These are phyloP conservation scores for Oenanthe melanoleuca DNA, from an alignment of 2,113 vertebrate genomes.

Conservation along the genomic window DNA sequence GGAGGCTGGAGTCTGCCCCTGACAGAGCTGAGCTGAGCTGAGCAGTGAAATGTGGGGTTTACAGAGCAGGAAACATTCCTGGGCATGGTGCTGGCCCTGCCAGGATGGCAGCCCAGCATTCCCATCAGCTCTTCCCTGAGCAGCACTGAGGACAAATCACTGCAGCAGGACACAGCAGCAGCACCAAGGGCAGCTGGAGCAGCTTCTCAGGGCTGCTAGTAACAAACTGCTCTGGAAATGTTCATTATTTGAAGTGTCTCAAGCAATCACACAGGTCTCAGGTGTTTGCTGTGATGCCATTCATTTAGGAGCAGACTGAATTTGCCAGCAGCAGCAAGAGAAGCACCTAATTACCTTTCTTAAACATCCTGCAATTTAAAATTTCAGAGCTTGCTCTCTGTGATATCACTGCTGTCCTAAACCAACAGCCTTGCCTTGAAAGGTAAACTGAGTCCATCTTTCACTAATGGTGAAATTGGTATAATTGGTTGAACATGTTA, in stretches of 20 bases:
- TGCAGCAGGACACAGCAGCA: background rate
- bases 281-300: background rate
- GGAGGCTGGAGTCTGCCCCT: background rate
- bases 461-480: background rate
- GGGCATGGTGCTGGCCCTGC: background rate
- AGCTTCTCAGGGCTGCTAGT: background rate
- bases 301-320: background rate
- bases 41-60: background rate
- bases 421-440: background rate
- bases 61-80: background rate
- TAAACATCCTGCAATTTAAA: background rate
- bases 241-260: background rate
- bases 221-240: background rate
- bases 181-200: background rate
- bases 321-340: background rate
- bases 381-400: background rate
- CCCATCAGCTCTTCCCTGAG: background rate
- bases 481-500: background rate
- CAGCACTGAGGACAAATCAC: background rate
- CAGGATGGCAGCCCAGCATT: background rate
- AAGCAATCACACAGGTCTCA: background rate
- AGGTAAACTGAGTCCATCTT: background rate
- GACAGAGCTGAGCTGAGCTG: background rate
- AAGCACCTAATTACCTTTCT: background rate
- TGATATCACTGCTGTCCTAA: background rate